These are phyloP conservation scores for Triplophysa yarkandensis DNA, from an alignment of 2,797 vertebrate genomes.

Conservation along the genomic window DNA sequence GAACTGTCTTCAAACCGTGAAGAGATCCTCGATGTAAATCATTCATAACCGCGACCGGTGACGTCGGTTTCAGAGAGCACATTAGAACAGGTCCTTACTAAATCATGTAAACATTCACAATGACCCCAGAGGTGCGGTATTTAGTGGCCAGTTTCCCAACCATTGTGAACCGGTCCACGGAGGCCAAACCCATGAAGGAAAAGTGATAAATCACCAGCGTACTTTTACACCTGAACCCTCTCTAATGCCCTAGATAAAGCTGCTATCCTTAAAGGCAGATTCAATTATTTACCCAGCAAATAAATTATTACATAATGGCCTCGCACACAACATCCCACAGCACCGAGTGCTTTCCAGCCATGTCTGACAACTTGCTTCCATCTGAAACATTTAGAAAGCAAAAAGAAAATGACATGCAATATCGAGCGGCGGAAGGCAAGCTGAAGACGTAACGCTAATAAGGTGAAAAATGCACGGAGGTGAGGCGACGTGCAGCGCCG, in stretches of 20 bases:
- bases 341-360: conserved; percentile 54
- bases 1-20: not conserved
- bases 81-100: conserved; percentile 34
- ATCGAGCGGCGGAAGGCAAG: conserved; percentile 10
- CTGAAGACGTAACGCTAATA: not conserved
- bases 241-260: conserved; percentile 58
- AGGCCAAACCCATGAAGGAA: conserved; percentile 44
- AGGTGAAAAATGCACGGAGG: not conserved
- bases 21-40: not conserved
- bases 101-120: conserved; percentile 43
- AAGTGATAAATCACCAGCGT: conserved; percentile 54
- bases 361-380: conserved; percentile 51
- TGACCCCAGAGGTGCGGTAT: conserved; percentile 46
- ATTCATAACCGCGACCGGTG: not conserved
- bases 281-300: conserved; percentile 73
- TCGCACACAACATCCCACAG: conserved; percentile 55
- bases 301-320: conserved; percentile 72
- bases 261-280: conserved; percentile 62
- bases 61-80: conserved; percentile 26
- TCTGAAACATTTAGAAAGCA: conserved; percentile 45
- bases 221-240: conserved; percentile 54
- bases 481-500: not conserved
- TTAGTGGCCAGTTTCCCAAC: conserved; percentile 47
- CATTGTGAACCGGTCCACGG: conserved; percentile 34
- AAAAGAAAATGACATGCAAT: conserved; percentile 36